phyloP scores from a whole-genome alignment of 2,888 invertebrate species.

The Hypena proboscidalis region DNA sequence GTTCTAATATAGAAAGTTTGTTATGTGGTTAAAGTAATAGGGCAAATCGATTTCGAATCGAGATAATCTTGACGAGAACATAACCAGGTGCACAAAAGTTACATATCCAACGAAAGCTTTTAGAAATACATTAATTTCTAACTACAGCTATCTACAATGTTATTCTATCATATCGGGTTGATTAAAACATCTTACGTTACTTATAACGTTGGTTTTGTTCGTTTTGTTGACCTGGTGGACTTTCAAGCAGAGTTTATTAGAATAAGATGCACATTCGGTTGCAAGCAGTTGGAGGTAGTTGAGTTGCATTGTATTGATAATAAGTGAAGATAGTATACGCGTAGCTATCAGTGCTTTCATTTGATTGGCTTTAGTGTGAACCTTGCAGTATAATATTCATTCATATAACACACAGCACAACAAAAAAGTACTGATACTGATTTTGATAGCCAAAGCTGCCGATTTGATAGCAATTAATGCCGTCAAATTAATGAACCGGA shows the following conservation, averaged over 20 bases:
- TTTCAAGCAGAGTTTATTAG: conserved; percentile 52
- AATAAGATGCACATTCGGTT: conserved; percentile 27
- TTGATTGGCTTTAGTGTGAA: too few species aligned
- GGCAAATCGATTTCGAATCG: too few species aligned
- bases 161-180: conserved; percentile 44
- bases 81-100: conserved; percentile 82
- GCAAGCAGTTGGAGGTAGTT: conserved; percentile 11
- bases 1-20: too few species aligned
- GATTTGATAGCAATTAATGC: too few species aligned
- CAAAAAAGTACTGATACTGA: too few species aligned
- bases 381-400: too few species aligned
- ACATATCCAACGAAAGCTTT: conserved; percentile 80
- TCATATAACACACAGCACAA: too few species aligned
- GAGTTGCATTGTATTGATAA: conserved; percentile 26
- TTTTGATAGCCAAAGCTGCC: too few species aligned
- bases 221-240: conserved; percentile 81
- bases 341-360: too few species aligned
- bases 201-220: conserved; percentile 77
- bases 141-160: conserved; percentile 46
- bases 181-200: conserved; percentile 57
- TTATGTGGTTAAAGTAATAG: too few species aligned
- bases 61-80: conserved; percentile 56
- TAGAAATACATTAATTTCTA: conserved; percentile 54
- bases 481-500: too few species aligned
- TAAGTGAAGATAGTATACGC: too few species aligned